Evolutionary conservation across 1,140 invertebrate genomes (phyloP).

Genomic region (Paramacrobiotus metropolitanus): DNA sequence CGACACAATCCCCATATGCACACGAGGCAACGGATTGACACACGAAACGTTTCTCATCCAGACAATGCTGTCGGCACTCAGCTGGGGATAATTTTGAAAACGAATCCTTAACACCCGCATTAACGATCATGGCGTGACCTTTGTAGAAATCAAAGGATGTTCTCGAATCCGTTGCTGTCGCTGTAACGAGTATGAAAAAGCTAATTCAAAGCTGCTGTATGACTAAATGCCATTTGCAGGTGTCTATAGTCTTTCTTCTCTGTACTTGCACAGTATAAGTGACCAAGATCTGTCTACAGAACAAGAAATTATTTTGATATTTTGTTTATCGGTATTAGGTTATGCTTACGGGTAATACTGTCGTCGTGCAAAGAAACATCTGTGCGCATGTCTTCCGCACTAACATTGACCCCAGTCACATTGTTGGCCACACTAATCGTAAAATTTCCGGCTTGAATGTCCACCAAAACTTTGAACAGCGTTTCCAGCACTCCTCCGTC

Average conservation of each 20-base stretch:
- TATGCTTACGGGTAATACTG: not conserved
- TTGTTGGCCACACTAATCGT: not conserved
- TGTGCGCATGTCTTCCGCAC: slow-evolving; percentile 3
- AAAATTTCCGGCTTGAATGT: not conserved
- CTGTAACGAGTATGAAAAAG: not conserved
- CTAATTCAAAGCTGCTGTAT: not conserved
- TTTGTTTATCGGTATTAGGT: too few species aligned
- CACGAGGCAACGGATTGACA: not conserved
- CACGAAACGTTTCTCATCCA: slow-evolving; percentile 1
- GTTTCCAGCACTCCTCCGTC: not conserved
- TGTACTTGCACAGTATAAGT: too few species aligned
- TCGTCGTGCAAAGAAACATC: not conserved
- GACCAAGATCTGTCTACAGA: too few species aligned
- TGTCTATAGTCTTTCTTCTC: too few species aligned
- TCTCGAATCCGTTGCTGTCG: not conserved
- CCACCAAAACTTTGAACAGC: not conserved
- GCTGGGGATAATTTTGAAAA: not conserved
- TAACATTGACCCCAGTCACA: not conserved
- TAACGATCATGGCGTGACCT: not conserved
- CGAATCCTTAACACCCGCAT: not conserved
- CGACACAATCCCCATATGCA: not conserved
- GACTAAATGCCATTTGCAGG: not conserved
- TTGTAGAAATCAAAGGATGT: not conserved
- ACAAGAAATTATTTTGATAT: too few species aligned
- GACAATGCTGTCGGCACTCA: not conserved